Conservation (phyloP, 2,113 vertebrate genomes). For the Crotalus horridus region DNA sequence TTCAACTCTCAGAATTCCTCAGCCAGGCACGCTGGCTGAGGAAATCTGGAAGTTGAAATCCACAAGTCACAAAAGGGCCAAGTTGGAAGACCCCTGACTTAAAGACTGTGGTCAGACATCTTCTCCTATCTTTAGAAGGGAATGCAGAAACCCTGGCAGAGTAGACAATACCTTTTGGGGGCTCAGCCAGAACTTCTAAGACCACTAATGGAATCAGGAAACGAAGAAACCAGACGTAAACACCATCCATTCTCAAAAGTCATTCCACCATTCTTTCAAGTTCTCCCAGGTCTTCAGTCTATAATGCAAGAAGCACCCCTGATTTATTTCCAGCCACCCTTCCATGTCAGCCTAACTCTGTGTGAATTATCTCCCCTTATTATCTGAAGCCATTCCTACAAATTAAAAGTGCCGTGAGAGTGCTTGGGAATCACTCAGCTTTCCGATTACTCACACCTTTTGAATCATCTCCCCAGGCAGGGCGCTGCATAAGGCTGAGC, state of each 20-base stretch:
- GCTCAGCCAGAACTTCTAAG: background rate
- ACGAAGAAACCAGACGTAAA: conserved; percentile 8
- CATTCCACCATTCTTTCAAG: conserved; percentile 1
- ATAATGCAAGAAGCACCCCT: background rate
- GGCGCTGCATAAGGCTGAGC: background rate
- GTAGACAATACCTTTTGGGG: background rate
- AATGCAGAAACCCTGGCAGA: background rate
- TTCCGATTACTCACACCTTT: background rate
- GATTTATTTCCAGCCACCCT: background rate
- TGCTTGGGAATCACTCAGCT: background rate
- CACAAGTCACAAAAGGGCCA: no score
- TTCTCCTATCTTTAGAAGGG: background rate
- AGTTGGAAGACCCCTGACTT: no score
- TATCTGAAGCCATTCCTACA: background rate
- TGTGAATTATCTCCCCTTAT: background rate
- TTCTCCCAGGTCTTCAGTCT: background rate
- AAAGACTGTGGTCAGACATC: background rate
- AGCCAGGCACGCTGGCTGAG: no score
- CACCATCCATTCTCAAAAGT: conserved; percentile 10
- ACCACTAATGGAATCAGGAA: conserved; percentile 21
- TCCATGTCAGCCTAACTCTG: background rate
- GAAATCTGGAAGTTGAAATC: no score
- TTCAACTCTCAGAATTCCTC: no score
- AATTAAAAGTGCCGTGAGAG: background rate
- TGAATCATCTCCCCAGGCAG: background rate